A percentile compares a stretch with the other conserved stretches of the same genome.
Conservation (phyloP, 1,140 invertebrate genomes). For the Chymomyza costata region DNA sequence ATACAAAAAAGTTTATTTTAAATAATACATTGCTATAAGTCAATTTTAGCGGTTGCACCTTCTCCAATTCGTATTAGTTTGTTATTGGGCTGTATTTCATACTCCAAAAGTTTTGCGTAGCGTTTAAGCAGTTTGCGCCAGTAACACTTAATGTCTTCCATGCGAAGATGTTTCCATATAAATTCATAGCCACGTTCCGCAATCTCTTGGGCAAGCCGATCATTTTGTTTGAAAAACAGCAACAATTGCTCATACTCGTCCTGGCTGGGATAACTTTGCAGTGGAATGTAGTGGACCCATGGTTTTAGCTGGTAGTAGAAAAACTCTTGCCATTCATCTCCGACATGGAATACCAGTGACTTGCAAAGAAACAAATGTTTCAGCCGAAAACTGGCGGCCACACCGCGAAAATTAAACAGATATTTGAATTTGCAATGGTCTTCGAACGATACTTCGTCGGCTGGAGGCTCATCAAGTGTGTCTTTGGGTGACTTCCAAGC, state of each 20-base stretch:
- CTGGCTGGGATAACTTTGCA: constrained; percentile 82
- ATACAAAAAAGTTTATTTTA: too few relatives aligned
- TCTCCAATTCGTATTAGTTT: constrained; percentile 75
- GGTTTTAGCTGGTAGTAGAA: constrained; percentile 94
- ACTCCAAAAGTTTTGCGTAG: constrained; percentile 88
- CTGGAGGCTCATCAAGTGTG: constrained; percentile 88
- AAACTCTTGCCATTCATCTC: constrained; percentile 96
- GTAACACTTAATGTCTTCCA: constrained; percentile 90
- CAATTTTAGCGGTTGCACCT: constrained; percentile 37
- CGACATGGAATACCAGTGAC: constrained; percentile 97
- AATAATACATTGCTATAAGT: constrained; percentile 26
- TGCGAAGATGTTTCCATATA: constrained; percentile 88
- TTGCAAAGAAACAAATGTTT: constrained; percentile 97
- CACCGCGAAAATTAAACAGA: constrained; percentile 96
- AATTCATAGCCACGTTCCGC: constrained; percentile 88
- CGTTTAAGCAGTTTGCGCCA: constrained; percentile 88
- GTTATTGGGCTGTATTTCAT: constrained; percentile 79
- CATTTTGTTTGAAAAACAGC: constrained; percentile 86
- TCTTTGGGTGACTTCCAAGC: constrained; percentile 96
- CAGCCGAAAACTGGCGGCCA: constrained; percentile 97
- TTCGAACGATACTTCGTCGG: constrained; percentile 91
- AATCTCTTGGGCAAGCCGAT: constrained; percentile 85
- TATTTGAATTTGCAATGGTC: constrained; percentile 96
- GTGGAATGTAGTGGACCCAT: constrained; percentile 97
- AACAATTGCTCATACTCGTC: constrained; percentile 83